Evolutionary conservation across 2,797 vertebrate species (phyloP), one percentile per base, ranked within the genome.

Genomic region (Clamator glandarius): DNA sequence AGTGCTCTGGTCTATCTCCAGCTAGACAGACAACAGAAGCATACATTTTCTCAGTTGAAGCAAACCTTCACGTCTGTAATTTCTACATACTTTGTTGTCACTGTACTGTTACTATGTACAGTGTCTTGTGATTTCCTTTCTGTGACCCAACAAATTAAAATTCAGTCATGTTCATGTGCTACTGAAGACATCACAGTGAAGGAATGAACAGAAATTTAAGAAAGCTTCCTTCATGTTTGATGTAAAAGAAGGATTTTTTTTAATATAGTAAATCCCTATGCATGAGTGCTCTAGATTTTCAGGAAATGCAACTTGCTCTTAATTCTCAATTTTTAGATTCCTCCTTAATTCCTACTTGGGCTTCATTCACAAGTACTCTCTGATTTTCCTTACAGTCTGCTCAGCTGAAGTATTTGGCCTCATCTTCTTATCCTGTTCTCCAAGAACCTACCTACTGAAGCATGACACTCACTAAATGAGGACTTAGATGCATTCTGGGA

Each of bases 401-500:
- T 85, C 17, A 46, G 21, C 9, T 83, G 61, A 85, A 26, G 46
- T 50, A 55, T 51, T 72, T 93, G 54, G 42, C 21, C 41, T 21
- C 0, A 1, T 54, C 42, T 6, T 23, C 8, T 72, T 54, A 5
- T 0, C 11, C n/a, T 69, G 29, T 55, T 88, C n/a, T 36, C 19
- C 39, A 78, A 24, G 26, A 69, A 18, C 25, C 50, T 64, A 39
- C 2, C 2, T 9, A 31, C 87, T 35, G 52, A 92, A 88, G 23
- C 25, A 41, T 29, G 20, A 35, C 42, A 88, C 44, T n/a, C 29
- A 59, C 67, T 91, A 81, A 88, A 73, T 67, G 36, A 93, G 63
- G 44, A 66, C 77, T 93, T 88, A 84, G 46, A 35, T 20, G 14
- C 46, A 69, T 51, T 90, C 35, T 66, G 69, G 63, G 33, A 92